Evolutionary conservation across 2,797 vertebrate species (phyloP), one percentile per base, ranked within the genome.

Genomic region (Rhinichthys osculus): DNA sequence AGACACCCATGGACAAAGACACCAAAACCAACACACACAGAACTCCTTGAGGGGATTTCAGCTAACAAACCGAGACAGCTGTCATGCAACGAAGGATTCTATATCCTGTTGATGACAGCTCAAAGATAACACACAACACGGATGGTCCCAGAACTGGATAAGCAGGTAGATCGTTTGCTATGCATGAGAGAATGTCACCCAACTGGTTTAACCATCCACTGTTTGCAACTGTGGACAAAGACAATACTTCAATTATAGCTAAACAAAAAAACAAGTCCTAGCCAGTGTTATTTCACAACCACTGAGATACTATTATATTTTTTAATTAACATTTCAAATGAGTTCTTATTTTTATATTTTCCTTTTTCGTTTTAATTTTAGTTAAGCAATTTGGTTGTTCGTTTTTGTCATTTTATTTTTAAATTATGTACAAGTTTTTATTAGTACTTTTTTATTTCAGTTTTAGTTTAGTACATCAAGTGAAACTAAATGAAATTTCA

Each of bases 181-280:
- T 83, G 88, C 84, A 85, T 78, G 50, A 70, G 85, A 91, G 92
- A 93, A 94, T 94, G 92, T 91, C 66, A 89, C 5, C 69, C 9
- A 92, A 93, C 94, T 81, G 90, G 95, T 95, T 94, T 85, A 77
- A 17, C 86, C 67, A 86, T 83, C 52, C 9, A 64, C 38, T 17
- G 33, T 8, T 52, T 81, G 83, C 64, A 80, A 40, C 78, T 40
- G 27, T 35, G 16, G 62, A 70, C 30, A 66, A 70, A 80, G 21
- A 74, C 27, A 64, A 83, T 67, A n/a, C n/a, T 66, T 4, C 0
- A 72, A 44, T 72, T 38, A 62, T 27, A 47, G 40, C 38, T n/a
- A 47, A 85, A 79, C 76, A 79, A 47, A 85, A 85, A 78, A n/a
- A 6, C 44, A 76, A 19, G 4, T 35, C 3, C 14, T 77, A 54